Base-by-base conservation (phyloP, 1,140 invertebrate species). In the Palaemon carinicauda region DNA sequence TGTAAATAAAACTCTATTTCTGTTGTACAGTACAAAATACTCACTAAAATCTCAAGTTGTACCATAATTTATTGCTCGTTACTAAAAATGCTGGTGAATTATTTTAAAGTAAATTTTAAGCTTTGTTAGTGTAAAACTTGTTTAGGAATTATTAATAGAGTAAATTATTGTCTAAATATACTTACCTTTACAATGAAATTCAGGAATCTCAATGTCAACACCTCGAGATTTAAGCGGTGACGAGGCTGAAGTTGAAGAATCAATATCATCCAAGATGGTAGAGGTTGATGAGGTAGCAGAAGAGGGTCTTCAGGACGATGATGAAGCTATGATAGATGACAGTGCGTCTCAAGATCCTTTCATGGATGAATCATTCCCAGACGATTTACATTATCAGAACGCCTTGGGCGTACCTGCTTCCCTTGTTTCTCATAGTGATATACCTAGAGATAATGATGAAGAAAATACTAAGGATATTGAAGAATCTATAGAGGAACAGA, bases 251-350 rank as follows among this genome's bases (percentile, higher is more conserved):
- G 51, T 86, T 31, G 84, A 86, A 17, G 84, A 86, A 29, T 86
- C 84, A 2, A 86, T 86, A n/a, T 86, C 77, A 4, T 86, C 84
- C 51, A 86, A 80, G 78, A 80, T 86, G 77, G 84, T 80, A 12
- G 84, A 86, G 60, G 69, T 86, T 19, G 84, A 80, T 53, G 84
- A 80, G 29, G 60, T 53, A 12, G 54, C 79, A 19, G 77, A 80
- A 19, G 77, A 73, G 53, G 77, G 29, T 17, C 65, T 69, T 0
- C 41, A 60, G 29, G 73, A 52, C 21, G 50, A 80, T 5, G 53
- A 69, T 10, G 24, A 52, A 15, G 50, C 50, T 19, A 24, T 79
- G 75, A 73, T 86, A 15, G 65, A 80, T 1, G 65, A 53, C 5
- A 69, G 71, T 33, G 53, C n/a, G 7, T n/a, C 54, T 7, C 71